These are phyloP conservation scores for Rhogogaster chlorosoma DNA, from an alignment of 2,888 invertebrate species.

Conservation along the genomic window DNA sequence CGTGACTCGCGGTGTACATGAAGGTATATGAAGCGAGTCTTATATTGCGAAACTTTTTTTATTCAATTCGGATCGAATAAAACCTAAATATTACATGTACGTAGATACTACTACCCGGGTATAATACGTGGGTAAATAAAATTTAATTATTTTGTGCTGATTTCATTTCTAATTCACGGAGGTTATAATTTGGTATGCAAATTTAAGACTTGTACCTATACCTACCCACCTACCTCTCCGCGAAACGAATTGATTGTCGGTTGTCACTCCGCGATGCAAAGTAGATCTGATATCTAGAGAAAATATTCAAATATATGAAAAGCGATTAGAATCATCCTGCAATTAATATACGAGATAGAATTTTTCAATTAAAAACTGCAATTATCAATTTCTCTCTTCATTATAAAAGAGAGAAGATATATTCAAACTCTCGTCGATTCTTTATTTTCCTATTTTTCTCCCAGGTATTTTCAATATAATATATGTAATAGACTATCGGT, in stretches of 20 bases:
- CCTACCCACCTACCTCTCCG: not conserved
- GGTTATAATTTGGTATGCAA: slow-evolving; percentile 11
- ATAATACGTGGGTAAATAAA: not conserved
- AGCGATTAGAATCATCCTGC: not conserved
- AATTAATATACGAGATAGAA: not conserved
- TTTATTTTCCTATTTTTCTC: not conserved
- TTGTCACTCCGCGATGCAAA: not conserved
- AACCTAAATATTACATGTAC: not conserved
- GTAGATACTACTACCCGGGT: not conserved
- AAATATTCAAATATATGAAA: slow-evolving; percentile 1
- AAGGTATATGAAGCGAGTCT: not conserved
- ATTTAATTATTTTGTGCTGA: not conserved
- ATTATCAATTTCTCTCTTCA: slow-evolving; percentile 7
- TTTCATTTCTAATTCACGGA: slow-evolving; percentile 12
- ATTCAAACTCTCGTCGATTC: not conserved
- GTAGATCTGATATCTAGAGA: not conserved
- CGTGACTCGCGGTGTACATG: not conserved
- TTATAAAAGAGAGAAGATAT: not conserved
- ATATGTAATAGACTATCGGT: not conserved
- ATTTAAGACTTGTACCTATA: not conserved
- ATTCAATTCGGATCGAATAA: not conserved
- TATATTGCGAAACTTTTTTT: not conserved
- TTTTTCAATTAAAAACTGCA: not conserved
- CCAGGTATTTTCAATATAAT: not conserved
- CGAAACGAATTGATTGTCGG: slow-evolving; percentile 8